Conservation (phyloP, 2,888 invertebrate species). For the Fragum sueziense region DNA sequence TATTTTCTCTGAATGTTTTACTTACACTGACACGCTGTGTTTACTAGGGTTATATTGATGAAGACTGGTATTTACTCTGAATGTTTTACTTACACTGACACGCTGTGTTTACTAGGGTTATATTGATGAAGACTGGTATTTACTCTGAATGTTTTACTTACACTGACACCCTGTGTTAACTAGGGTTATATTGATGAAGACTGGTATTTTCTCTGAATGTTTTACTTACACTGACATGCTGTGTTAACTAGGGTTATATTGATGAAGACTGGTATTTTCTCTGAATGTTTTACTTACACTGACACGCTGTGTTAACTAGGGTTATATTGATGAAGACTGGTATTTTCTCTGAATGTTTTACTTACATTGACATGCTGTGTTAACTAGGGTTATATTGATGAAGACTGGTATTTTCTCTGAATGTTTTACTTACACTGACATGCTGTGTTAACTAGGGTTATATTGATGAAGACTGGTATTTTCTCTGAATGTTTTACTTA, state of each 20-base stretch:
- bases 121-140: constrained; percentile 84
- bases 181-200: constrained; percentile 84
- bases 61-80: constrained; percentile 84
- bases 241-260: constrained; percentile 84
- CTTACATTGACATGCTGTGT: constrained; percentile 84
- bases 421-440: constrained; percentile 85
- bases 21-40: constrained; percentile 84
- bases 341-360: constrained; percentile 84
- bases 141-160: constrained; percentile 84
- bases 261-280: constrained; percentile 84
- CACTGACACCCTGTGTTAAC: constrained; percentile 84
- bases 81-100: constrained; percentile 85
- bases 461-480: constrained; percentile 84
- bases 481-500: constrained; percentile 84
- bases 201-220: constrained; percentile 84
- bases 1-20: constrained; percentile 84
- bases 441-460: constrained; percentile 83
- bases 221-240: constrained; percentile 84
- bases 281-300: constrained; percentile 85
- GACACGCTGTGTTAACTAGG: constrained; percentile 83
- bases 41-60: constrained; percentile 84
- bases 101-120: constrained; percentile 83
- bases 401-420: constrained; percentile 84
- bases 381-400: constrained; percentile 84
- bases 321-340: constrained; percentile 84